phyloP scores from a whole-genome alignment of 2,888 invertebrate species.

The Melanophora roralis region DNA sequence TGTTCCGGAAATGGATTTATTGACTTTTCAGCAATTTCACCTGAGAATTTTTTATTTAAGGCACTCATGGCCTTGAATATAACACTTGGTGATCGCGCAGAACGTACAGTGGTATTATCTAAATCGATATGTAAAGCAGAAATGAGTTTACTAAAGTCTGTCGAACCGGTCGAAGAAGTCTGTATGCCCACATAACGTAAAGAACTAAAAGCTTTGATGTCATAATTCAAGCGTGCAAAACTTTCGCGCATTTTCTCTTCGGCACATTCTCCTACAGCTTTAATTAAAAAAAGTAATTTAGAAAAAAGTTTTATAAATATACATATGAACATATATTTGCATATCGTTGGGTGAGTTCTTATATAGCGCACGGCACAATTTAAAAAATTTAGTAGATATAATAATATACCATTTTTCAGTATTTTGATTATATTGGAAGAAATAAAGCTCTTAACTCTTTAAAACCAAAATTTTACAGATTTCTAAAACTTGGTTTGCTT shows the following conservation, averaged over 20 bases:
- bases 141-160: constrained; percentile 81
- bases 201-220: constrained; percentile 85
- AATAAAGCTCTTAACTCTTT: too few relatives aligned
- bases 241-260: constrained; percentile 81
- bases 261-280: constrained; percentile 80
- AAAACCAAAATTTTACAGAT: too few relatives aligned
- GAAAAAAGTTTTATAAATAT: constrained; percentile 20
- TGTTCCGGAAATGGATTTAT: constrained; percentile 86
- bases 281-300: constrained; percentile 29
- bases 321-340: too few relatives aligned
- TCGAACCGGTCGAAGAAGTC: constrained; percentile 78
- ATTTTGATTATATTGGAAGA: too few relatives aligned
- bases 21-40: constrained; percentile 81
- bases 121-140: constrained; percentile 81
- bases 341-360: too few relatives aligned
- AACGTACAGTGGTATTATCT: constrained; percentile 84
- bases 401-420: too few relatives aligned
- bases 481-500: too few relatives aligned
- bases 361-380: too few relatives aligned
- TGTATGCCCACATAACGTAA: constrained; percentile 83
- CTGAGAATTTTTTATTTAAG: constrained; percentile 86
- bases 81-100: constrained; percentile 82
- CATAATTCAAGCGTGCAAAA: constrained; percentile 81
- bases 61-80: constrained; percentile 84
- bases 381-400: too few relatives aligned